phyloP scores from a whole-genome alignment of 2,888 invertebrate species.

The Heliconius hortense region DNA sequence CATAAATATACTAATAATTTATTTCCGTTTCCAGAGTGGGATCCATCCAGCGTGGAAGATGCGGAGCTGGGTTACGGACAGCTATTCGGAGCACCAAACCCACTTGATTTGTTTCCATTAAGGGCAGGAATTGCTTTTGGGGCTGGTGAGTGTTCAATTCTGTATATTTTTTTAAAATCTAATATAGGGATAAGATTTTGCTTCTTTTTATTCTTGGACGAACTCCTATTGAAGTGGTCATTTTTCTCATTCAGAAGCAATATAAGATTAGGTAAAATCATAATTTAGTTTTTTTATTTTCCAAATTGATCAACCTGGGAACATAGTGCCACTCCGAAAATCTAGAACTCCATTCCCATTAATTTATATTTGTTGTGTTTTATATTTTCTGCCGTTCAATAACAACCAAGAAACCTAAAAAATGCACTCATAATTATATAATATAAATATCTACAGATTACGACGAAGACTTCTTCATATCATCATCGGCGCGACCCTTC shows the following conservation, averaged over 20 bases:
- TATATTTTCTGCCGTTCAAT: not conserved
- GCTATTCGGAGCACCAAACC: slow-evolving; percentile 64
- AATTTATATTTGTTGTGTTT: not conserved
- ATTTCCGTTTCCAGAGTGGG: slow-evolving; percentile 62
- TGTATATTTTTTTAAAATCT: not conserved
- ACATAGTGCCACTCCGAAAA: too few relatives aligned
- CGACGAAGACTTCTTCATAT: slow-evolving; percentile 88
- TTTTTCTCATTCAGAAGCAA: too few relatives aligned
- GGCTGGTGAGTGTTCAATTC: slow-evolving; percentile 51
- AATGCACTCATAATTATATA: not conserved
- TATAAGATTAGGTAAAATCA: too few relatives aligned
- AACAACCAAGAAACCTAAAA: not conserved
- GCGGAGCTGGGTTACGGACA: slow-evolving; percentile 75
- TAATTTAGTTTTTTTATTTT: too few relatives aligned
- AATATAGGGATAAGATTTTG: too few relatives aligned
- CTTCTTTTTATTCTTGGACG: too few relatives aligned
- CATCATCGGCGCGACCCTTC: slow-evolving; percentile 88
- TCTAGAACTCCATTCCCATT: too few relatives aligned
- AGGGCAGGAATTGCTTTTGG: slow-evolving; percentile 67
- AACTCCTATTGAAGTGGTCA: too few relatives aligned
- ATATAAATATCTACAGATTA: slow-evolving; percentile 62
- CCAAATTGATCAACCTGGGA: too few relatives aligned
- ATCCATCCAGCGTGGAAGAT: slow-evolving; percentile 67
- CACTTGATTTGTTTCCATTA: slow-evolving; percentile 64
- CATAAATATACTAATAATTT: too few relatives aligned